Base-by-base conservation (phyloP, 2,113 vertebrate species). In the Periophthalmodon schlosseri region DNA sequence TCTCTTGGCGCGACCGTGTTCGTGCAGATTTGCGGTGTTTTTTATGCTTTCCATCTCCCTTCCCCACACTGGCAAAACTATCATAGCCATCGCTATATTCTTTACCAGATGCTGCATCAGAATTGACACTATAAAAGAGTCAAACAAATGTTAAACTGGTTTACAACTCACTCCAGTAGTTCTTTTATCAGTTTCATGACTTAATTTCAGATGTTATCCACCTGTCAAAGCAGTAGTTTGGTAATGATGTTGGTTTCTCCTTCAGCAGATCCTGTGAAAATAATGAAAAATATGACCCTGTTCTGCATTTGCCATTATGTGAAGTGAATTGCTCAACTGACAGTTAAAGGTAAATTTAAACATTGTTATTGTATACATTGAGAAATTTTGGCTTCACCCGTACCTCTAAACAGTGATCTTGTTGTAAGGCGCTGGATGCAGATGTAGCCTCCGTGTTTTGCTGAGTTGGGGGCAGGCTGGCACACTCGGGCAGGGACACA, bases 71-170 rank as follows among this genome's bases (percentile, higher is more conserved):
- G 0, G 92, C 86, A 20, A 92, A 76, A 68, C 96, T 95, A 69
- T 99, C 98, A 36, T 94, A 96, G 82, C 96, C 94, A 46, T 99
- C 98, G 66, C 95, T 99, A 91, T 96, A 95, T 85, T 99, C 97
- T 88, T 95, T 98, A 56, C 96, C 94, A 0, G 96, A 98, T 24
- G 96, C 87, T 50, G 95, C 88, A 58, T 99, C 98, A 21, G 95
- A 95, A 78, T 94, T 96, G 79, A 95, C 78, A 75, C 94, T 95
- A 69, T 33, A 60, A 68, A 33, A 18, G 58, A 28, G 69, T 0
- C 9, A 52, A 69, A 68, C 5, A 57, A 57, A 57, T 56, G 18
- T 2, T 47, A 33, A 50, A 50, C 15, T 16, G 3, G 8, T 18
- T 34, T 63, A 36, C 28, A 46, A 3, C 57, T 68, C 23, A 52